These are phyloP conservation scores for Myioborus miniatus DNA, from an alignment of 2,797 vertebrate species.

Conservation along the genomic window DNA sequence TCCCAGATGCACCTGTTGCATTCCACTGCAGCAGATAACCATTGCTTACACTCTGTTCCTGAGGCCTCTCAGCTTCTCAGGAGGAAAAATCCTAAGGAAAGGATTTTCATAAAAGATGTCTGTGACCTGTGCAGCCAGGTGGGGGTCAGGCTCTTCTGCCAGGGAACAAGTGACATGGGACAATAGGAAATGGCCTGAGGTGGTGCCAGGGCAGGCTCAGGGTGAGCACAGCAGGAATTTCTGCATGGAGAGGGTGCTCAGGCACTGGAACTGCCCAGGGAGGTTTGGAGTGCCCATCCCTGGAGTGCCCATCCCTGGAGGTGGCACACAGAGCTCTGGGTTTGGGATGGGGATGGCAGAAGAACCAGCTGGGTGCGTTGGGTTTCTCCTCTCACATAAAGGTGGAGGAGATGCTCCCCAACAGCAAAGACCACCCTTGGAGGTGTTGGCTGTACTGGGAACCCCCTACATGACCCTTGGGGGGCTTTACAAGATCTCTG, in stretches of 20 bases:
- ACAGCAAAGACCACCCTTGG: not conserved
- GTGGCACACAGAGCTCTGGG: not conserved
- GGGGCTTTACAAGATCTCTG: not conserved
- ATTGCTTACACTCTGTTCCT: too few species aligned
- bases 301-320: not conserved
- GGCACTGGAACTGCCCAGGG: not conserved
- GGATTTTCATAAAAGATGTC: too few species aligned
- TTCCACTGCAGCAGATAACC: too few species aligned
- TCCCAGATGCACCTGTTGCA: too few species aligned
- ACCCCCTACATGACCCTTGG: fast-evolving
- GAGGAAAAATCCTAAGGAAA: too few species aligned
- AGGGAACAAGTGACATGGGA: not conserved
- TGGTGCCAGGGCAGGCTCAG: not conserved
- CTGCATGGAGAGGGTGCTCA: not conserved
- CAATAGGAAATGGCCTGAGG: not conserved
- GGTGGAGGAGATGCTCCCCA: not conserved
- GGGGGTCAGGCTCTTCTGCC: not conserved
- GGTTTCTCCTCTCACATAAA: not conserved
- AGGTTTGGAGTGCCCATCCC: not conserved
- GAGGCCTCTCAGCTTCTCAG: too few species aligned
- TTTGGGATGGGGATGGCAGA: not conserved
- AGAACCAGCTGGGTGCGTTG: not conserved
- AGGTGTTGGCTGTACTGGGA: not conserved
- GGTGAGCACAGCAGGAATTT: not conserved
- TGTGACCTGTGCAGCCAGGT: not conserved